Evolutionary conservation across 2,113 vertebrate genomes (phyloP).

Genomic region (Chamaea fasciata): DNA sequence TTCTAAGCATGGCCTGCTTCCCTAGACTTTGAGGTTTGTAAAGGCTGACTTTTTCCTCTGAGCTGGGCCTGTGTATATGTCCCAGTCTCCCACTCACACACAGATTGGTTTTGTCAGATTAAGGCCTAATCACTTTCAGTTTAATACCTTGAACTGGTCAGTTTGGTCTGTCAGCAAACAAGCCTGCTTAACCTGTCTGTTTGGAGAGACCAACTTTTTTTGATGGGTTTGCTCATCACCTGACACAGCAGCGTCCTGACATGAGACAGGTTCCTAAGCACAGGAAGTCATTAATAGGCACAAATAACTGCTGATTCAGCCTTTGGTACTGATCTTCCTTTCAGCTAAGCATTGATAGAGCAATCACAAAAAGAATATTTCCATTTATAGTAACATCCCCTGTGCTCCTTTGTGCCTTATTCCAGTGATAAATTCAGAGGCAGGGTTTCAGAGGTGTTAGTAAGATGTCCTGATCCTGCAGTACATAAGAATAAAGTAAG

Average conservation of each 20-base stretch:
- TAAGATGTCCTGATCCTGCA: background rate
- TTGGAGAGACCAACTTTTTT: background rate
- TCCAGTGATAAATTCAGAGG: background rate
- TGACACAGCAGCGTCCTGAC: background rate
- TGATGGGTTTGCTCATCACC: background rate
- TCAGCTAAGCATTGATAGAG: background rate
- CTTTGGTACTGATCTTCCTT: background rate
- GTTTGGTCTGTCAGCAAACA: background rate
- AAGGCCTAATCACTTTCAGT: background rate
- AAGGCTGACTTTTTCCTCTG: background rate
- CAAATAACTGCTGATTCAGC: background rate
- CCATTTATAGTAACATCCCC: background rate
- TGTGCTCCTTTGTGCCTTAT: background rate
- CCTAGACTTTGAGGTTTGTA: background rate
- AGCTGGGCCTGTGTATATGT: background rate
- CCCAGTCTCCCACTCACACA: too few relatives aligned
- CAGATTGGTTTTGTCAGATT: background rate
- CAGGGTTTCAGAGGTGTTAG: background rate
- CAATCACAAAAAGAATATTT: background rate
- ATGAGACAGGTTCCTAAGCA: background rate
- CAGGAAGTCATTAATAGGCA: background rate
- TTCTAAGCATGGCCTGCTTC: background rate
- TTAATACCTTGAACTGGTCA: background rate
- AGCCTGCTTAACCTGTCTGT: background rate
- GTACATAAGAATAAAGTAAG: background rate